These are phyloP conservation scores for Harpagus bidentatus DNA, from an alignment of 2,113 vertebrate genomes.

Conservation along the genomic window DNA sequence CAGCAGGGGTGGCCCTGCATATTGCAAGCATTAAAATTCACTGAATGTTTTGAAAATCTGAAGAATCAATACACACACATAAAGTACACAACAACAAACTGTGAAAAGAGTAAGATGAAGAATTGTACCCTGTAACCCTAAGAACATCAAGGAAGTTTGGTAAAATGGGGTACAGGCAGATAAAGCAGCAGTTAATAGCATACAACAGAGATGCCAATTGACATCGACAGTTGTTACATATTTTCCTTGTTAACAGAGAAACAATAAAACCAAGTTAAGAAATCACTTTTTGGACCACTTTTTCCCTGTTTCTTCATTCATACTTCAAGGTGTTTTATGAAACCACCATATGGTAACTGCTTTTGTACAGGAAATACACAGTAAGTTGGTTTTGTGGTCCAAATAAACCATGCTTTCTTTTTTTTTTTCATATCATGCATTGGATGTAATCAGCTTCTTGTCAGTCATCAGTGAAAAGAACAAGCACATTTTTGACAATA, in stretches of 20 bases:
- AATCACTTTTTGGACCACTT: neutral
- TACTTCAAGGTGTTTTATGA: neutral
- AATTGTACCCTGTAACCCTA: neutral
- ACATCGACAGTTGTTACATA: neutral
- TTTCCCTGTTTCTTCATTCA: neutral
- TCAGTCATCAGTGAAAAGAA: slow-evolving; percentile 38
- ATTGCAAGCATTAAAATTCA: neutral
- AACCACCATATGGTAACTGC: neutral
- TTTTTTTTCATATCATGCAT: slow-evolving; percentile 49
- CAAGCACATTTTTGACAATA: slow-evolving; percentile 32
- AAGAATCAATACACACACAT: neutral
- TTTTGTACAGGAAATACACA: neutral
- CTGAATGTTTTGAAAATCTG: neutral
- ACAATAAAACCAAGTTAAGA: neutral
- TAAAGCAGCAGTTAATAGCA: slow-evolving; percentile 4
- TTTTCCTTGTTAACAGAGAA: neutral
- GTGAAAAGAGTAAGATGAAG: neutral
- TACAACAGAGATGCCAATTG: neutral
- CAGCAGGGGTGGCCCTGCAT: neutral
- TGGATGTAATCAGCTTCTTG: slow-evolving; percentile 49
- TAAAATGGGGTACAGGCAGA: slow-evolving; percentile 25
- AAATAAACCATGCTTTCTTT: slow-evolving; percentile 53
- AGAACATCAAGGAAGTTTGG: neutral
- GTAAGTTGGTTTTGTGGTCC: neutral
- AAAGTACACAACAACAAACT: neutral